A percentile compares a stretch with the other conserved stretches of the same genome.
Conservation (phyloP, 2,797 vertebrate genomes). For the Gouania willdenowi region DNA sequence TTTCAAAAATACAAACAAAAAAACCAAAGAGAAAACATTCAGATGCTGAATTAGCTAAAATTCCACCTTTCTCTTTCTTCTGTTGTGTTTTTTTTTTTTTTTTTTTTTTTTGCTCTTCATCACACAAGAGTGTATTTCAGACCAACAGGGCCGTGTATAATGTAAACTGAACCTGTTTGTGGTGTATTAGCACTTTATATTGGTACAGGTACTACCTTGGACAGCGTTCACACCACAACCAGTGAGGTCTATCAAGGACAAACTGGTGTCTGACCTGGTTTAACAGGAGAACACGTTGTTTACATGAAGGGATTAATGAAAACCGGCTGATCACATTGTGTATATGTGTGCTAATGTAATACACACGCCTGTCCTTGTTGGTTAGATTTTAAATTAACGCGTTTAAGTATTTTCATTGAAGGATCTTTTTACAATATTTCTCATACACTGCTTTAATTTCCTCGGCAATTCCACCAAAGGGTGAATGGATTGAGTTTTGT, state of each 20-base stretch:
- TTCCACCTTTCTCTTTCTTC: conserved; percentile 2
- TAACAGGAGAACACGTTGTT: conserved; percentile 55
- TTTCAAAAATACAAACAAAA: too few relatives aligned
- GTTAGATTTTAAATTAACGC: conserved; percentile 42
- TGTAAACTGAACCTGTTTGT: conserved; percentile 58
- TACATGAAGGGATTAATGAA: conserved; percentile 54
- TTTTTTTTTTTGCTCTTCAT: conserved; percentile 16
- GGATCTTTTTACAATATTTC: conserved; percentile 26
- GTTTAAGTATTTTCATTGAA: conserved; percentile 39
- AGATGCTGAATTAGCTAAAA: conserved; percentile 13
- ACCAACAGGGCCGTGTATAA: conserved; percentile 32
- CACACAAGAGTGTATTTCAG: conserved; percentile 30
- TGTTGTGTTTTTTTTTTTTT: too few relatives aligned
- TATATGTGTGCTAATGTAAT: conserved; percentile 61
- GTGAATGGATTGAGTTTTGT: conserved; percentile 35
- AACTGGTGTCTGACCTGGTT: too few relatives aligned
- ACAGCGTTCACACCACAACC: conserved; percentile 48
- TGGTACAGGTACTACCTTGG: conserved; percentile 66
- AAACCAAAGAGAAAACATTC: conserved; percentile 29
- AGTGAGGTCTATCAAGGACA: conserved; percentile 36
- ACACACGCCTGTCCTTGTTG: conserved; percentile 35
- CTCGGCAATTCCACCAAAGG: conserved; percentile 18
- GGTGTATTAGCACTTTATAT: conserved; percentile 89
- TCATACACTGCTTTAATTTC: too few relatives aligned
- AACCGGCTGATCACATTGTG: conserved; percentile 54